phyloP scores from a whole-genome alignment of 2,113 vertebrate species.

The Pterophyllum scalare region DNA sequence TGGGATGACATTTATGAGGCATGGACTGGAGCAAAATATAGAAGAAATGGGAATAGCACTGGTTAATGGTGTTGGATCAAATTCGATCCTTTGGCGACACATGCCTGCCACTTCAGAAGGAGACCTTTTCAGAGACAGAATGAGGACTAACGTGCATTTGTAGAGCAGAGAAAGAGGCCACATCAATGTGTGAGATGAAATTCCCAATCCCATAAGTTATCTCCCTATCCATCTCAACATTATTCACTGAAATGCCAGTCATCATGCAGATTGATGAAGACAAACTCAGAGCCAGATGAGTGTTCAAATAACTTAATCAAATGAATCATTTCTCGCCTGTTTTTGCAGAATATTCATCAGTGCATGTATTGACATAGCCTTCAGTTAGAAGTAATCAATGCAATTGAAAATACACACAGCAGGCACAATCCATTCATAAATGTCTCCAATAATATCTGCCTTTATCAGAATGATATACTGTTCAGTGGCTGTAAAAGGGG shows the following conservation, averaged over 20 bases:
- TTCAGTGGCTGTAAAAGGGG: slow-evolving; percentile 26
- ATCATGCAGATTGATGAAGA: slow-evolving; percentile 53
- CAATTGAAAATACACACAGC: slow-evolving; percentile 10
- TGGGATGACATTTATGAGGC: slow-evolving; percentile 80
- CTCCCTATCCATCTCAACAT: slow-evolving; percentile 15
- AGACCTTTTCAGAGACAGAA: slow-evolving; percentile 11
- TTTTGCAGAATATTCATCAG: slow-evolving; percentile 50
- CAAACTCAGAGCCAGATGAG: slow-evolving; percentile 32
- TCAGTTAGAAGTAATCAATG: slow-evolving; percentile 43
- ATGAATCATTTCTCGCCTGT: slow-evolving; percentile 58
- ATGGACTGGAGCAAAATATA: slow-evolving; percentile 41
- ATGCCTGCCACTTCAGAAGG: slow-evolving; percentile 7
- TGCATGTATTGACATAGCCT: slow-evolving; percentile 51
- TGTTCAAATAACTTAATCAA: slow-evolving; percentile 59
- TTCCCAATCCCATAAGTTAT: not conserved
- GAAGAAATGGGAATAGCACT: slow-evolving; percentile 46
- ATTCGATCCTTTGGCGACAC: slow-evolving; percentile 33
- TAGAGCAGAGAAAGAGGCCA: not conserved
- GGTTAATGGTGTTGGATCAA: slow-evolving; percentile 48
- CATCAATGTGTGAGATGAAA: not conserved
- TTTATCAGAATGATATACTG: slow-evolving; percentile 55
- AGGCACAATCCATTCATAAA: slow-evolving; percentile 43
- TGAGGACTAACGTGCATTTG: slow-evolving; percentile 13
- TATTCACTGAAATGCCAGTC: slow-evolving; percentile 5
- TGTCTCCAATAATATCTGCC: slow-evolving; percentile 53